These are phyloP conservation scores for Peromyscus aztecus DNA, from an alignment of 2,797 vertebrate species.

Conservation along the genomic window DNA sequence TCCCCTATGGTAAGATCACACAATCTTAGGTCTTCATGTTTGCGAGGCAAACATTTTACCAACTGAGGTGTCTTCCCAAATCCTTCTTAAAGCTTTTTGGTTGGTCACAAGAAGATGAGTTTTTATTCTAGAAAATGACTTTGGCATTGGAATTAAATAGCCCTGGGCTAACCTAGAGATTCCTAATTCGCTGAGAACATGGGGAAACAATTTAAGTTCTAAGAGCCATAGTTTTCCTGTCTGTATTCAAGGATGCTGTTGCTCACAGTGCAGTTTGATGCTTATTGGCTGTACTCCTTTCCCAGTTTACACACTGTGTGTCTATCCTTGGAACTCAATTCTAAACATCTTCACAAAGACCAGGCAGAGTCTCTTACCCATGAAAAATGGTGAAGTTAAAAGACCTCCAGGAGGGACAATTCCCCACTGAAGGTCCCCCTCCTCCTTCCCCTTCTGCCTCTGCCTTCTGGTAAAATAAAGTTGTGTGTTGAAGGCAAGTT, in stretches of 20 bases:
- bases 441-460: neutral
- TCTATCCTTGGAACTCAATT: neutral
- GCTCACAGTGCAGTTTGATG: neutral
- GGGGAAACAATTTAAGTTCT: neutral
- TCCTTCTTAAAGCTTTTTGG: neutral
- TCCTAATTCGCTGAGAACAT: neutral
- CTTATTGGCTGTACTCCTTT: neutral
- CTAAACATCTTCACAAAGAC: neutral
- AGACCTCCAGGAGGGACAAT: neutral
- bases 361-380: neutral
- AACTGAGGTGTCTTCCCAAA: neutral
- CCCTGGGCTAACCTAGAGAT: neutral
- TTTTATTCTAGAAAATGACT: slow-evolving; percentile 34
- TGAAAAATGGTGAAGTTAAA: neutral
- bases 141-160: neutral
- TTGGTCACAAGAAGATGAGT: neutral
- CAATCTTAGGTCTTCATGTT: neutral
- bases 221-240: neutral
- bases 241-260: accelerated
- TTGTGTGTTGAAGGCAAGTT: neutral
- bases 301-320: neutral
- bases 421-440: too few species aligned
- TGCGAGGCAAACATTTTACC: neutral
- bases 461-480: neutral
- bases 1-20: neutral